Conservation (phyloP, 2,888 invertebrate species). For the Phengaris alcon region DNA sequence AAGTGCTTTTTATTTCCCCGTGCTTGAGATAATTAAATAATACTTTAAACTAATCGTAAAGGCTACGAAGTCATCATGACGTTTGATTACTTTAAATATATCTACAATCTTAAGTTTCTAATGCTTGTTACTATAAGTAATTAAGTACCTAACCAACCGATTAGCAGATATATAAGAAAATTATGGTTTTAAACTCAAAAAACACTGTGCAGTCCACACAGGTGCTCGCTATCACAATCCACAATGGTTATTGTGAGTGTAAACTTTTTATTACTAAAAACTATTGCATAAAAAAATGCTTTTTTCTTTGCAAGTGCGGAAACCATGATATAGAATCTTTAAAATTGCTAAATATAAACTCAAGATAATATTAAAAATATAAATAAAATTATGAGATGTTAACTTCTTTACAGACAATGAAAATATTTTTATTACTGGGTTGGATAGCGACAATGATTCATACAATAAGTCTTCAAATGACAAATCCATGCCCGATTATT, state of each 20-base stretch:
- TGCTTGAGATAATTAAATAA: not conserved
- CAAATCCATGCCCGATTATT: not conserved
- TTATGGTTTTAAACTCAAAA: not conserved
- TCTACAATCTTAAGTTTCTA: not conserved
- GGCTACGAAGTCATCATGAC: too few relatives aligned
- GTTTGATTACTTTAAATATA: too few relatives aligned
- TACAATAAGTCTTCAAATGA: not conserved
- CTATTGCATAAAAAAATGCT: too few relatives aligned
- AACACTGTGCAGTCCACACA: not conserved
- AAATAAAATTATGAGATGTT: not conserved
- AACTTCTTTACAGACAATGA: not conserved
- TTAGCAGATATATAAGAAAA: not conserved
- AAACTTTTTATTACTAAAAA: not conserved
- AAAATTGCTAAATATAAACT: too few relatives aligned
- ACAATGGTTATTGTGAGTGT: constrained; percentile 4
- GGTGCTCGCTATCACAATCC: not conserved
- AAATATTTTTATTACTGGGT: not conserved
- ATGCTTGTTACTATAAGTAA: not conserved
- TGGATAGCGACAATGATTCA: not conserved
- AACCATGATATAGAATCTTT: too few relatives aligned
- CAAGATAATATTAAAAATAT: too few relatives aligned
- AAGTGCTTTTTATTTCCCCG: not conserved
- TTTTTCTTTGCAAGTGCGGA: too few relatives aligned
- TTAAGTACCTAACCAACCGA: not conserved
- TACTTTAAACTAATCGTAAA: too few relatives aligned